Conservation (phyloP, 2,113 vertebrate species). For the Pseudopodoces humilis region DNA sequence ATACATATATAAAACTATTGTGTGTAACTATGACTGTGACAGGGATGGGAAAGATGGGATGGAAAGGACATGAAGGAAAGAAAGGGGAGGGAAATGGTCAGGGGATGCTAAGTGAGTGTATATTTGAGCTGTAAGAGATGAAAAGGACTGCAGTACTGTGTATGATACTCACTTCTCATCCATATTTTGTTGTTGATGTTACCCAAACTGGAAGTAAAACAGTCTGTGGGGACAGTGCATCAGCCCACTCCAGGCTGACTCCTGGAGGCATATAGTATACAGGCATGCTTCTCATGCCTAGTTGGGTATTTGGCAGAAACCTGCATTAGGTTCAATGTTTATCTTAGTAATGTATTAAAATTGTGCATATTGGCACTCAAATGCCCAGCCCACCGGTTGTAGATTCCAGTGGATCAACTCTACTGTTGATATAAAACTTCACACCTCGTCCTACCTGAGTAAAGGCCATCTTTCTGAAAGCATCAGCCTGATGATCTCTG, state of each 20-base stretch:
- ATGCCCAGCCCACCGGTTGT: not conserved
- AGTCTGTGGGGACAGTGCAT: not conserved
- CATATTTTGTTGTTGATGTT: not conserved
- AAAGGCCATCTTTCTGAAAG: not conserved
- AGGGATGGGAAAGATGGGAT: not conserved
- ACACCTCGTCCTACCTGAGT: not conserved
- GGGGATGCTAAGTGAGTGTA: accelerated
- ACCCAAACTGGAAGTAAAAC: not conserved
- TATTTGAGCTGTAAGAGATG: not conserved
- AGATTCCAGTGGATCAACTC: not conserved
- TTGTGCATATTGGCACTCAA: not conserved
- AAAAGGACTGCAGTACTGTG: not conserved
- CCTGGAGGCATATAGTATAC: too few relatives aligned
- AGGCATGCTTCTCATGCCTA: not conserved
- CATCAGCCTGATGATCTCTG: not conserved
- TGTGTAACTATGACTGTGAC: accelerated
- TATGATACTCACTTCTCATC: not conserved
- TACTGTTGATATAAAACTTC: not conserved
- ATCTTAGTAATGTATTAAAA: not conserved
- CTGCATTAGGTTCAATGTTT: not conserved
- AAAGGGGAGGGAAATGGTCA: not conserved
- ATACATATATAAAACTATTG: not conserved
- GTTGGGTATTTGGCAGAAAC: not conserved
- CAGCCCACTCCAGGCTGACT: accelerated
- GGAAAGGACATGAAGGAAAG: not conserved